Conservation (phyloP, 2,888 invertebrate species). For the Pammene fasciana region DNA sequence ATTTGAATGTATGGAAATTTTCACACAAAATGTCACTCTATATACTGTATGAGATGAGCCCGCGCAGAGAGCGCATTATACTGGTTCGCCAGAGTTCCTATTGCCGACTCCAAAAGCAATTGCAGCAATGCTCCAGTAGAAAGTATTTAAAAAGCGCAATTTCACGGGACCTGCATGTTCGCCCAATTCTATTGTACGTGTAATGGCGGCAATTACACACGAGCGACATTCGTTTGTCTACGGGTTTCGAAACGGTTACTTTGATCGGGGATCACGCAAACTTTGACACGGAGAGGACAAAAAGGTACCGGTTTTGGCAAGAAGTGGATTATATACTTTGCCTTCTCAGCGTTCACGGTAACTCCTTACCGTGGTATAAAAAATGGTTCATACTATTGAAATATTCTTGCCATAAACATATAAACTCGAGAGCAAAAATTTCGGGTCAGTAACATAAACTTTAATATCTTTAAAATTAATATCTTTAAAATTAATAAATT, state of each 20-base stretch:
- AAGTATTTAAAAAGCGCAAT: conserved; percentile 81
- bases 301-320: background rate
- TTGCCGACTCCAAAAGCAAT: background rate
- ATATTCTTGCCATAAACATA: too few relatives aligned
- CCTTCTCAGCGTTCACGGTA: too few relatives aligned
- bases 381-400: too few relatives aligned
- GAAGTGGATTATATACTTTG: background rate
- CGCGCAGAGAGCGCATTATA: too few relatives aligned
- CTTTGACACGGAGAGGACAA: conserved; percentile 25
- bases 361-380: too few relatives aligned
- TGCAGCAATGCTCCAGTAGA: conserved; percentile 53
- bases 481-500: too few relatives aligned
- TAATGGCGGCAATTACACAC: conserved; percentile 74
- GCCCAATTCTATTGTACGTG: conserved; percentile 80
- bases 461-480: too few relatives aligned
- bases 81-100: background rate
- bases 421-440: too few relatives aligned
- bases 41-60: too few relatives aligned
- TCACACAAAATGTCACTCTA: too few relatives aligned
- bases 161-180: conserved; percentile 73
- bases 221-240: conserved; percentile 51
- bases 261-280: conserved; percentile 23
- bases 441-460: too few relatives aligned
- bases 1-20: too few relatives aligned
- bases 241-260: conserved; percentile 42